These are phyloP conservation scores for Phragmatobia fuliginosa DNA, from an alignment of 2,888 invertebrate genomes.

Conservation along the genomic window DNA sequence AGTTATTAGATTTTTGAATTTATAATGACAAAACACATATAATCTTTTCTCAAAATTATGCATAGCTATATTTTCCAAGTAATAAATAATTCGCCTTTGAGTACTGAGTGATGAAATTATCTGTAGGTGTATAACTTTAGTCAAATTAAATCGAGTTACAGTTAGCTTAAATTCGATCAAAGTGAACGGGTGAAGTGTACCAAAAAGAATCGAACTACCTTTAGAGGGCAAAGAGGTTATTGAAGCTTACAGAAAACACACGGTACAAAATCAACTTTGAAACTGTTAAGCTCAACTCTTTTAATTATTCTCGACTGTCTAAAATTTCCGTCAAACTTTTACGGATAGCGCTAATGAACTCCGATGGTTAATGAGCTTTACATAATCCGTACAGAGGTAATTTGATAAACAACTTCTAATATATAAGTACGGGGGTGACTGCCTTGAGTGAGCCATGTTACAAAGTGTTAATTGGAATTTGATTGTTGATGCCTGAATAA, in stretches of 20 bases:
- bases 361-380: constrained; percentile 63
- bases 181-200: constrained; percentile 51
- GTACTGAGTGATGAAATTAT: constrained; percentile 25
- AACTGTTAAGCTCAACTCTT: constrained; percentile 66
- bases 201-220: constrained; percentile 48
- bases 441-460: constrained; percentile 6
- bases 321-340: constrained; percentile 59
- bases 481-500: constrained; percentile 16
- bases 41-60: no score
- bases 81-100: constrained; percentile 13
- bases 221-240: constrained; percentile 55
- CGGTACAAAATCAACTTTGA: constrained; percentile 60
- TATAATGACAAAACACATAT: no score
- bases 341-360: constrained; percentile 62
- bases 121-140: constrained; percentile 31
- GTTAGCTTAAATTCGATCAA: constrained; percentile 51
- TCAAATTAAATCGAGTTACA: constrained; percentile 49
- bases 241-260: constrained; percentile 50
- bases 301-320: constrained; percentile 68
- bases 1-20: no score
- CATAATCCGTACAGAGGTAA: constrained; percentile 51
- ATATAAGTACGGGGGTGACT: constrained; percentile 4
- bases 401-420: constrained; percentile 42
- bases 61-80: no score
- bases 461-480: constrained; percentile 14